phyloP scores from a whole-genome alignment of 2,113 vertebrate genomes.

The Thryonomys swinderianus region DNA sequence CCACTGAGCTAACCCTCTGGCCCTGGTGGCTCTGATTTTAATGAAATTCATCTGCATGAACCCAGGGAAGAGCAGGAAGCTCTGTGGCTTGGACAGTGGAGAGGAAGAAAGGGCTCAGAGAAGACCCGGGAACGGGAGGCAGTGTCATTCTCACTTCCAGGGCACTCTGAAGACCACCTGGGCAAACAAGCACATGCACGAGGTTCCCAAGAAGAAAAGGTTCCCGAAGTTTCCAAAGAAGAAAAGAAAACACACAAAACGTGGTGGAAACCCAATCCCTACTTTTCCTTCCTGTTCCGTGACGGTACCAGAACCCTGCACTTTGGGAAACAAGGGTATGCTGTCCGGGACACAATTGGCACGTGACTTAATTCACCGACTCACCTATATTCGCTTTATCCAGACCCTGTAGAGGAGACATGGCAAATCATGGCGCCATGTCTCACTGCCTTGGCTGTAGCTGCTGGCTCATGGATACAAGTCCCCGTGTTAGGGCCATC shows the following conservation, averaged over 20 bases:
- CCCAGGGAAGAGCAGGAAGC: neutral
- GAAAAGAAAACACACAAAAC: neutral
- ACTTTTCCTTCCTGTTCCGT: neutral
- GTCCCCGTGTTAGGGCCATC: neutral
- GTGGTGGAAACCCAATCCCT: neutral
- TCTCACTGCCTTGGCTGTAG: neutral
- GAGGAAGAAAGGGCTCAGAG: accelerated
- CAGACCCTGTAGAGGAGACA: neutral
- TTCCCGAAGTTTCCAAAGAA: neutral
- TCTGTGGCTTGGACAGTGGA: neutral
- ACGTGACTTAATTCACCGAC: neutral
- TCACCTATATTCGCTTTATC: too few relatives aligned
- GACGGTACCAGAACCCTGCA: neutral
- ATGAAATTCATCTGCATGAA: neutral
- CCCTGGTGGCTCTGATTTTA: too few relatives aligned
- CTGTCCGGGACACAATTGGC: neutral
- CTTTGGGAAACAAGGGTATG: neutral
- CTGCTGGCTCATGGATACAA: neutral
- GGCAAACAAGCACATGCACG: neutral
- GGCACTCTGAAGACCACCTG: neutral
- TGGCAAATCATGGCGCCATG: accelerated
- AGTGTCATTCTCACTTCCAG: neutral
- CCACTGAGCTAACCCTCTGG: too few relatives aligned
- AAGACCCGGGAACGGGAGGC: neutral
- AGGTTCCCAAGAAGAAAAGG: too few relatives aligned